Conservation (phyloP, 1,140 invertebrate genomes). For the Mercenaria mercenaria region DNA sequence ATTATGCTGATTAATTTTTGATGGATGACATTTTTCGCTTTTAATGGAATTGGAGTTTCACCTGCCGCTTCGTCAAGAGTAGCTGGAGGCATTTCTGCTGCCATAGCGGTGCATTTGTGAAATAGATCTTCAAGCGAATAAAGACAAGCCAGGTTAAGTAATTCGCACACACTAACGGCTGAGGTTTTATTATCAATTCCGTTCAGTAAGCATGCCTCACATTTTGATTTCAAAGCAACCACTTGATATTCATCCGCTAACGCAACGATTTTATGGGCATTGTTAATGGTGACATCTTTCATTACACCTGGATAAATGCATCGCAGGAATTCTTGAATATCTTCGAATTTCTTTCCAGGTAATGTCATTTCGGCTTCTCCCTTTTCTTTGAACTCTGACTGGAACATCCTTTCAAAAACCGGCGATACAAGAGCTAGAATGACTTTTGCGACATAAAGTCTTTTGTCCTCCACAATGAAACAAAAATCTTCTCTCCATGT, state of each 20-base stretch:
- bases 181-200: too few relatives aligned
- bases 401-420: conserved; percentile 19
- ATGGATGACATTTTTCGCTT: too few relatives aligned
- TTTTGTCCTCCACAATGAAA: conserved; percentile 7
- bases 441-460: not conserved
- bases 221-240: not conserved
- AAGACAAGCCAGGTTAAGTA: too few relatives aligned
- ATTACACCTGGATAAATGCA: not conserved
- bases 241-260: conserved; percentile 25
- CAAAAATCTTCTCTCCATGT: conserved; percentile 15
- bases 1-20: too few relatives aligned
- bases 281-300: not conserved
- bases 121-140: too few relatives aligned
- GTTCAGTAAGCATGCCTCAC: not conserved
- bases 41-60: too few relatives aligned
- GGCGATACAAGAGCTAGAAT: not conserved
- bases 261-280: not conserved
- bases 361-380: not conserved
- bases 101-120: too few relatives aligned
- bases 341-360: not conserved
- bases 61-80: too few relatives aligned
- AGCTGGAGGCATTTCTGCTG: too few relatives aligned
- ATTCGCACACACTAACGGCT: too few relatives aligned
- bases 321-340: not conserved
- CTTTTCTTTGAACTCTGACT: not conserved